phyloP scores from a whole-genome alignment of 2,888 invertebrate genomes.

The Caenorhabditis sp. region DNA sequence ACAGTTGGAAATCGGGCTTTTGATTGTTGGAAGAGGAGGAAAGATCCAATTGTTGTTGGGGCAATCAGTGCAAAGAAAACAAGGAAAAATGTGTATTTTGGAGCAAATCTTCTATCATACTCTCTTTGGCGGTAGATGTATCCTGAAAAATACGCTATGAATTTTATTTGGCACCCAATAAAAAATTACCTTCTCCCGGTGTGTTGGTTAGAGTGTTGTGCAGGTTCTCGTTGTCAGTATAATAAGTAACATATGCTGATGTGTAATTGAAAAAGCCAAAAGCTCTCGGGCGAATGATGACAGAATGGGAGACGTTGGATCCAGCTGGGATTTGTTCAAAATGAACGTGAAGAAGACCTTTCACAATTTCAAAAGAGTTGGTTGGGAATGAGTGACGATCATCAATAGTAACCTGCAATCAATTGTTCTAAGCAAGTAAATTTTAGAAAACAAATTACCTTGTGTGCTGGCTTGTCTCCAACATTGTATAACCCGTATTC shows the following conservation, averaged over 20 bases:
- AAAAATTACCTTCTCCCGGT: conserved; percentile 92
- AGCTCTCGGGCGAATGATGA: conserved; percentile 90
- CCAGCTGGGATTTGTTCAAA: conserved; percentile 93
- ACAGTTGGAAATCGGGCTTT: conserved; percentile 50
- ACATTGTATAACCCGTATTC: conserved; percentile 96
- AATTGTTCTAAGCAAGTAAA: no score
- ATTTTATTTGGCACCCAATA: neutral
- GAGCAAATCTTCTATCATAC: conserved; percentile 83
- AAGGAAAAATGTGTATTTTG: conserved; percentile 91
- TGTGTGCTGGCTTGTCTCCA: conserved; percentile 86
- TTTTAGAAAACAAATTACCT: conserved; percentile 55
- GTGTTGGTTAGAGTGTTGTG: conserved; percentile 89
- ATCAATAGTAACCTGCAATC: conserved; percentile 90
- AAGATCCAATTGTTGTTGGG: conserved; percentile 86
- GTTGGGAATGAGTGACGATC: conserved; percentile 93
- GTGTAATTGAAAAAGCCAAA: conserved; percentile 98
- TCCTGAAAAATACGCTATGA: conserved; percentile 68
- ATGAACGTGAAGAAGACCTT: conserved; percentile 76
- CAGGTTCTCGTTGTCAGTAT: conserved; percentile 87
- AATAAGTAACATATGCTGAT: conserved; percentile 90
- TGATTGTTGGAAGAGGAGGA: conserved; percentile 63
- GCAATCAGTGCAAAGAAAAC: conserved; percentile 96
- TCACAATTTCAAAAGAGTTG: conserved; percentile 91
- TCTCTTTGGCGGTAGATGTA: conserved; percentile 82
- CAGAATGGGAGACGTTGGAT: conserved; percentile 94